Percentiles rank a stretch among this genome's conserved stretches.
These are phyloP conservation scores for Ovis canadensis DNA, from an alignment of 2,113 vertebrate species.

Conservation along the genomic window DNA sequence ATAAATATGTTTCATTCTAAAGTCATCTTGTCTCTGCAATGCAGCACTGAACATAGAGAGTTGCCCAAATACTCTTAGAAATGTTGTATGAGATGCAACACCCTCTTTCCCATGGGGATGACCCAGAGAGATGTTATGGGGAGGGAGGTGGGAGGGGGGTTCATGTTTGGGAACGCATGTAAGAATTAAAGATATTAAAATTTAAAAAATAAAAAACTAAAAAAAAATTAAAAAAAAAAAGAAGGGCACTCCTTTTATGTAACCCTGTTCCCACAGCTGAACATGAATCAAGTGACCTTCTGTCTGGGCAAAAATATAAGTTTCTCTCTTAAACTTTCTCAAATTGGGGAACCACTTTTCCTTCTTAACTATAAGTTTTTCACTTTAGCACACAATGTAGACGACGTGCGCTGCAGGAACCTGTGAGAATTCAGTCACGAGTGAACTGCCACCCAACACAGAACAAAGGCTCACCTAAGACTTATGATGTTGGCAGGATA, in stretches of 20 bases:
- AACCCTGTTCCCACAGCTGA: conserved; percentile 13
- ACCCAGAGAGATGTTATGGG: too few species aligned
- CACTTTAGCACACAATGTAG: conserved; percentile 9
- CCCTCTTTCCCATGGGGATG: too few species aligned
- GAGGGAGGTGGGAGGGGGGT: too few species aligned
- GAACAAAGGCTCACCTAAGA: conserved; percentile 11
- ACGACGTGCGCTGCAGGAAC: not conserved
- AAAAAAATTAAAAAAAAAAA: too few species aligned
- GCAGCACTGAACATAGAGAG: not conserved
- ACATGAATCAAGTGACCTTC: conserved; percentile 42
- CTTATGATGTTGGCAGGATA: not conserved
- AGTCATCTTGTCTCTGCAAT: not conserved
- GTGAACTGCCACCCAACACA: conserved; percentile 27
- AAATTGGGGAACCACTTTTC: conserved; percentile 39
- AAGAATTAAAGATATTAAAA: too few species aligned
- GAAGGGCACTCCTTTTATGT: conserved; percentile 24
- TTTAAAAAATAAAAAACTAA: too few species aligned
- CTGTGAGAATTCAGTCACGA: conserved; percentile 18
- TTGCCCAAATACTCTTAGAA: not conserved
- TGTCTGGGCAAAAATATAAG: conserved; percentile 18
- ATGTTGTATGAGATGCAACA: conserved; percentile 4
- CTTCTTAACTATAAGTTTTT: not conserved
- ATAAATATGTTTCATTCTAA: not conserved
- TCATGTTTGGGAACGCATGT: too few species aligned
- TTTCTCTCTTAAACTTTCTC: conserved; percentile 52